Evolutionary conservation across 2,888 invertebrate species (phyloP).

Genomic region (Coremacera marginata): DNA sequence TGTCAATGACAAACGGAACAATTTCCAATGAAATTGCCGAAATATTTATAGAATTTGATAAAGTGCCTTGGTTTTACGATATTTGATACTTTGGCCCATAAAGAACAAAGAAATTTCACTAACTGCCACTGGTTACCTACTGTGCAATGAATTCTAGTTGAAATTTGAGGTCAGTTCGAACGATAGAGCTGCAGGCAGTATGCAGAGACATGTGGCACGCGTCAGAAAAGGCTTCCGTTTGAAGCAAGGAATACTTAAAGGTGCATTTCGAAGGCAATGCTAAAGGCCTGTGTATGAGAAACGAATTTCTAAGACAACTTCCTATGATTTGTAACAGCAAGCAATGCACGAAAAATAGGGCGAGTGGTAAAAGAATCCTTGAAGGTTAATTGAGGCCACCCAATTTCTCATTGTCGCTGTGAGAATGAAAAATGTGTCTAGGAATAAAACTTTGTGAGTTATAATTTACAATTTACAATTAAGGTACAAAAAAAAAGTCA

Average conservation of each 20-base stretch:
- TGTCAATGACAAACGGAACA: neutral
- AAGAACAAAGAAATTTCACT: neutral
- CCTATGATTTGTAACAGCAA: neutral
- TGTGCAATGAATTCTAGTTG: neutral
- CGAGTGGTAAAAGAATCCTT: too few species aligned
- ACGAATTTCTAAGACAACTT: neutral
- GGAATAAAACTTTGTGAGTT: too few species aligned
- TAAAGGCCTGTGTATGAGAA: neutral
- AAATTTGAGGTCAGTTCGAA: neutral
- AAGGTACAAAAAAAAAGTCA: too few species aligned
- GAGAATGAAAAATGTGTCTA: too few species aligned
- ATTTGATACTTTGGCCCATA: conserved; percentile 3
- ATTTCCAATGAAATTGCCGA: neutral
- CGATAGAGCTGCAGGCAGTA: neutral
- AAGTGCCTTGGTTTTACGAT: neutral
- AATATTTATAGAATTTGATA: conserved; percentile 19
- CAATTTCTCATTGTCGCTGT: too few species aligned
- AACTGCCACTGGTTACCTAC: neutral
- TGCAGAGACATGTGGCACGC: conserved; percentile 17
- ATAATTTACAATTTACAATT: too few species aligned
- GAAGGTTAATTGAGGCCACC: too few species aligned
- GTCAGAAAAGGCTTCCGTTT: conserved; percentile 5
- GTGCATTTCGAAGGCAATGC: neutral
- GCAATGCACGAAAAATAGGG: neutral
- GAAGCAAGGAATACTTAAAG: neutral